Evolutionary conservation across 2,113 vertebrate species (phyloP), one percentile per base, ranked within the genome.

Genomic region (Sceloporus undulatus): DNA sequence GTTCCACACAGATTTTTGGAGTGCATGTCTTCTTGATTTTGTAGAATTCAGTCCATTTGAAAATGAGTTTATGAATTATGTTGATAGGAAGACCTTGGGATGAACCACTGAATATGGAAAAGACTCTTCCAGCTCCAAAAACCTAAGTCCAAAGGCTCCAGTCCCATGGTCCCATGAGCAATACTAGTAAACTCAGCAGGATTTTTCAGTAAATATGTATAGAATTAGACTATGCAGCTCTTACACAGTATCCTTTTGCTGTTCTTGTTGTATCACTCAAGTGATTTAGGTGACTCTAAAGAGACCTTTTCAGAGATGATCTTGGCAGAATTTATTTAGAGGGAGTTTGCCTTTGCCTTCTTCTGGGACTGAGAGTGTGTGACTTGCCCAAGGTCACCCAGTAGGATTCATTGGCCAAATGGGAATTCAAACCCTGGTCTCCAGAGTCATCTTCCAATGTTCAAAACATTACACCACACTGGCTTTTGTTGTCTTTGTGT

Each of bases 61-160:
- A 87, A 82, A n/a, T 82, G 87, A 79, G 90, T 93, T 93, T 89
- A 88, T 94, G 83, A 93, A 82, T 88, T 91, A 89, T 84, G 71
- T 85, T 89, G 87, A 86, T 86, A 91, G 89, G 79, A 91, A 94
- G 91, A 92, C 94, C 91, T 94, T 88, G 89, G 76, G 86, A 92
- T 52, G 90, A 87, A 70, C 93, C 92, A 70, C 4, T 87, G 87
- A 92, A 92, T 94, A 93, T n/a, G 34, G 14, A 80, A 62, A 62
- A 29, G 19, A 2, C 5, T 18, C 81, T 52, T 65, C 34, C 16
- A 56, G 42, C 2, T 18, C 65, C 27, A 68, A 9, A 82, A 82
- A 14, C 27, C 10, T 29, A 27, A 42, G 54, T 75, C 34, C n/a
- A 75, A 70, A 65, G 34, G 62, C 52, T 84, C 40, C 59, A 14